Base-by-base conservation (phyloP, 1,140 invertebrate species). In the Musca domestica region DNA sequence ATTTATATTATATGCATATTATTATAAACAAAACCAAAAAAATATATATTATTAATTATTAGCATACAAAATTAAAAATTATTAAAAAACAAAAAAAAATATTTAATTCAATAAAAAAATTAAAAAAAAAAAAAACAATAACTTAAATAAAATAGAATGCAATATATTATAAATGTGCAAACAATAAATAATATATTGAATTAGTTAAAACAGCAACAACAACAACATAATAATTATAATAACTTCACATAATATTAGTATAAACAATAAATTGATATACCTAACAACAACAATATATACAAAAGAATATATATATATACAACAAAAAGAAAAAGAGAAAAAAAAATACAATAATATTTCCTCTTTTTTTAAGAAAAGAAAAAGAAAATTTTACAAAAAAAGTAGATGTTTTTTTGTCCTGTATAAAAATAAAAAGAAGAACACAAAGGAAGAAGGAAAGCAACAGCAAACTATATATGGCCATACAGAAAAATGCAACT, bases 371-470 rank as follows among this genome's bases (percentile, higher is more conserved):
- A 41, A 41, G 34, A 41, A 41, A 41, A 41, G 10, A 76, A 72
- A n/a, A n/a, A n/a, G n/a, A n/a, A n/a, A n/a, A n/a, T n/a, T 74
- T 70, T 71, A 73, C 68, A 73, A 74, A 70, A 76, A 67, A 73
- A 74, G 76, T 77, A 77, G 76, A 77, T 77, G 76, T 77, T 41
- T 77, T 75, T 74, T 77, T 77, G 76, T 77, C 76, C 74, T 77
- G 76, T 77, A 77, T 74, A 77, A 75, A 64, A 76, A 73, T 71
- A 75, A 56, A n/a, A 46, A 61, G 52, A 69, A n/a, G n/a, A 54
- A 69, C 2, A 70, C 71, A 70, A 64, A 64, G 19, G 30, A 64
- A 63, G 17, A 64, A 34, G 61, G 30, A 64, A 19, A 64, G 27
- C 22, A 61, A 61, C 14, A 58, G 14, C 20, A 63, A 14, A 3